Evolutionary conservation across 2,888 invertebrate genomes (phyloP).

Genomic region (Nineta flava): DNA sequence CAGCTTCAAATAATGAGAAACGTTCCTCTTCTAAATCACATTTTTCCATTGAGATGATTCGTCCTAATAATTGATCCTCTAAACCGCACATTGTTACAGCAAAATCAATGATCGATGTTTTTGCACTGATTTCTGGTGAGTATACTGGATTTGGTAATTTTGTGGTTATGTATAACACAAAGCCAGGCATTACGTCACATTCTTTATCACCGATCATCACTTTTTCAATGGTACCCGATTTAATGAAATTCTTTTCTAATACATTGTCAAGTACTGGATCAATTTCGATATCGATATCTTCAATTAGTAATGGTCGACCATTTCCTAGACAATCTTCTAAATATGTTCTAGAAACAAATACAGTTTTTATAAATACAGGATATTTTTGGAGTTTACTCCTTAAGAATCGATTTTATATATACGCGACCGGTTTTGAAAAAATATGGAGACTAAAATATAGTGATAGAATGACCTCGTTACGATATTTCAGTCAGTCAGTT

Average conservation of each 20-base stretch:
- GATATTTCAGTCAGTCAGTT: too few relatives aligned
- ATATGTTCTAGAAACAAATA: constrained; percentile 42
- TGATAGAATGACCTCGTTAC: too few relatives aligned
- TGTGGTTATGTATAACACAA: constrained; percentile 71
- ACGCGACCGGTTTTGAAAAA: too few relatives aligned
- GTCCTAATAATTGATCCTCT: constrained; percentile 73
- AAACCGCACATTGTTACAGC: constrained; percentile 79
- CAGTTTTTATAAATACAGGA: not conserved
- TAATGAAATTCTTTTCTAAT: constrained; percentile 73
- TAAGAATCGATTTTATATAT: too few relatives aligned
- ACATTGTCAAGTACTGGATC: constrained; percentile 78
- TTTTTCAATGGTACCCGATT: constrained; percentile 64
- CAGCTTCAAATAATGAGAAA: constrained; percentile 62
- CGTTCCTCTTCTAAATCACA: constrained; percentile 70
- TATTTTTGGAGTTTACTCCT: too few relatives aligned
- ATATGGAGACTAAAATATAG: too few relatives aligned
- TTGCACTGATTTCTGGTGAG: constrained; percentile 72
- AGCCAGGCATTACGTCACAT: constrained; percentile 54
- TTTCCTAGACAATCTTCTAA: constrained; percentile 69
- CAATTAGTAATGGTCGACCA: constrained; percentile 67
- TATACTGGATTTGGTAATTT: constrained; percentile 77
- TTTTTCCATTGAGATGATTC: constrained; percentile 71
- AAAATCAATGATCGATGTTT: constrained; percentile 77
- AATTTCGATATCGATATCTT: constrained; percentile 70
- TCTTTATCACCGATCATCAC: constrained; percentile 80